Conservation (phyloP, 53 echinoderm and acorn worm genomes). For the Stichopus horrens region DNA sequence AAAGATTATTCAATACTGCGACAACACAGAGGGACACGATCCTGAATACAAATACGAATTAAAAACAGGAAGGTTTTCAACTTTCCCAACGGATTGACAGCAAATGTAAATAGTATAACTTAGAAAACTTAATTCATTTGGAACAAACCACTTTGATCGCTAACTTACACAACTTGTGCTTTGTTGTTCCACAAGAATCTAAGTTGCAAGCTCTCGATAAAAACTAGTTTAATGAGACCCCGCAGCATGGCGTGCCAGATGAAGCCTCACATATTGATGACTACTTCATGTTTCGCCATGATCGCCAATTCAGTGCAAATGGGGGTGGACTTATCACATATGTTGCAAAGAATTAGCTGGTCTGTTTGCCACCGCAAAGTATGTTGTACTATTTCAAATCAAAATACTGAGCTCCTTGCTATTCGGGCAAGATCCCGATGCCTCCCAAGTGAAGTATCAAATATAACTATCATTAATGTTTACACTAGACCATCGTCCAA, state of each 20-base stretch:
- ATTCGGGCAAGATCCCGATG: conserved; percentile 1
- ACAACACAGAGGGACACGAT: neutral
- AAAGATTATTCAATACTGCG: neutral
- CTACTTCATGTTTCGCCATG: conserved; percentile 31
- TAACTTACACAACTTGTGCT: conserved; percentile 11
- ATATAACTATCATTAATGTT: conserved; percentile 26
- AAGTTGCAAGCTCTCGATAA: neutral
- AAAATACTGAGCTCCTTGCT: conserved; percentile 28
- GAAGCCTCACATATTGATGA: conserved; percentile 3
- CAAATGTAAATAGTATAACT: neutral
- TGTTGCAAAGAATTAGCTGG: neutral
- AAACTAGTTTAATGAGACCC: neutral
- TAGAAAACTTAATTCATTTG: neutral
- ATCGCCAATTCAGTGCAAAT: neutral
- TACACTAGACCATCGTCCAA: conserved; percentile 27
- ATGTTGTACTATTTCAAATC: neutral
- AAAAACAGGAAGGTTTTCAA: neutral
- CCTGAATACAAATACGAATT: neutral
- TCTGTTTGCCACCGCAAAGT: neutral
- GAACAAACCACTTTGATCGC: neutral
- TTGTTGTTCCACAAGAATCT: conserved; percentile 19
- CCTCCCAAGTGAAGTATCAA: conserved; percentile 12
- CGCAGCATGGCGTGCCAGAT: neutral
- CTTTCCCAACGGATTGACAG: neutral
- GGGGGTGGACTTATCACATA: conserved; percentile 7